Evolutionary conservation across 2,113 vertebrate genomes (phyloP).

Genomic region (Ranitomeya variabilis): DNA sequence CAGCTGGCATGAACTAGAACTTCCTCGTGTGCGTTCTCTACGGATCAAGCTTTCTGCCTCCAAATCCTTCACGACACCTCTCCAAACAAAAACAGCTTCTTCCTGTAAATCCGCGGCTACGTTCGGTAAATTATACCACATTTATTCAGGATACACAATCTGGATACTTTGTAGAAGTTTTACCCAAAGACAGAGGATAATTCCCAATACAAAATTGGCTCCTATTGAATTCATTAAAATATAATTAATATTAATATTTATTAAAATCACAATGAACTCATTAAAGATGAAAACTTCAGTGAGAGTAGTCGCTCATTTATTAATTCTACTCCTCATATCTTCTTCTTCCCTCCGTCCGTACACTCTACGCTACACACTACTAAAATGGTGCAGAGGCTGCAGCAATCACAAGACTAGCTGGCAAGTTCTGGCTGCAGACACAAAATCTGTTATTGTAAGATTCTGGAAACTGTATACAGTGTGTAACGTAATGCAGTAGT

Average conservation of each 20-base stretch:
- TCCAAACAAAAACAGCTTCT: not conserved
- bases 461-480: too few relatives aligned
- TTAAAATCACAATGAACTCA: too few relatives aligned
- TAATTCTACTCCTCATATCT: too few relatives aligned
- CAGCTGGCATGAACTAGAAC: constrained; percentile 43
- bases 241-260: too few relatives aligned
- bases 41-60: not conserved
- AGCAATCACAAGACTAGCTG: not conserved
- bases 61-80: constrained; percentile 17
- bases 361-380: not conserved
- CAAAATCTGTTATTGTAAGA: too few relatives aligned
- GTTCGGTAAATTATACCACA: not conserved
- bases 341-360: not conserved
- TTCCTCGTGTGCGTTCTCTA: not conserved
- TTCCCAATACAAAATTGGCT: too few relatives aligned
- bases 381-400: not conserved
- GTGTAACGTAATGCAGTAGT: too few relatives aligned
- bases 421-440: not conserved
- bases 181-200: not conserved
- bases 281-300: too few relatives aligned
- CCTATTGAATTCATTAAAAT: too few relatives aligned
- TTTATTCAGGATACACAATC: not conserved
- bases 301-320: too few relatives aligned
- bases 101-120: not conserved
- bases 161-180: not conserved